Evolutionary conservation across 2,113 vertebrate genomes (phyloP).

Genomic region (Varanus salvator): DNA sequence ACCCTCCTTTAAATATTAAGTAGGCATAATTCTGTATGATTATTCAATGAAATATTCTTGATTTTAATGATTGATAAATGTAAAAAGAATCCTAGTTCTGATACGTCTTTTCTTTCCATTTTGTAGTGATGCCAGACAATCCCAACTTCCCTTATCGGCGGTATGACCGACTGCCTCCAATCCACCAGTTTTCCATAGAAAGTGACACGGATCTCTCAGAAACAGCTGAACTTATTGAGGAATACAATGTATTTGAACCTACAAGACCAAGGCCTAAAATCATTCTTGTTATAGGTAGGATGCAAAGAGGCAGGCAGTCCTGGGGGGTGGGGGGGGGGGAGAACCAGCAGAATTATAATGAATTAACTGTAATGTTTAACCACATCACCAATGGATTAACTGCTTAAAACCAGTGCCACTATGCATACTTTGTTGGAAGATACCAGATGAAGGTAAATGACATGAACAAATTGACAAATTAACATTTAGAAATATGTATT

Average conservation of each 20-base stretch:
- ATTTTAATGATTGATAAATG: conserved; percentile 21
- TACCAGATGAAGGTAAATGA: background rate
- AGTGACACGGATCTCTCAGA: conserved; percentile 97
- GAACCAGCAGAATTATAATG: background rate
- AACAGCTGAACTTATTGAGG: conserved; percentile 97
- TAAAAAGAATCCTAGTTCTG: conserved; percentile 20
- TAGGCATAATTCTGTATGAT: background rate
- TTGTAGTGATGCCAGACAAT: conserved; percentile 94
- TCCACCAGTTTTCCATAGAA: conserved; percentile 98
- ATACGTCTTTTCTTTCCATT: conserved; percentile 63
- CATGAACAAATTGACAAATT: background rate
- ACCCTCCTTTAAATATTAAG: background rate
- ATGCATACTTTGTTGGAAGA: background rate
- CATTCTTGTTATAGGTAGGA: conserved; percentile 95
- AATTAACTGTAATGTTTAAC: background rate
- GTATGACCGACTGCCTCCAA: conserved; percentile 95
- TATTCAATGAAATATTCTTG: background rate
- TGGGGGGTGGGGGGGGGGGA: conserved; percentile 26
- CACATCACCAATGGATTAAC: background rate
- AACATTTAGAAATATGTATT: background rate
- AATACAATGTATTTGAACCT: conserved; percentile 97
- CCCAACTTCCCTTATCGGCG: conserved; percentile 93
- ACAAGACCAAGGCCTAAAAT: conserved; percentile 91
- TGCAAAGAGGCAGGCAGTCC: background rate
- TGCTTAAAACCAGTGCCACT: background rate